Conservation (phyloP, 2,888 invertebrate species). For the Caenorhabditis drosophilae region DNA sequence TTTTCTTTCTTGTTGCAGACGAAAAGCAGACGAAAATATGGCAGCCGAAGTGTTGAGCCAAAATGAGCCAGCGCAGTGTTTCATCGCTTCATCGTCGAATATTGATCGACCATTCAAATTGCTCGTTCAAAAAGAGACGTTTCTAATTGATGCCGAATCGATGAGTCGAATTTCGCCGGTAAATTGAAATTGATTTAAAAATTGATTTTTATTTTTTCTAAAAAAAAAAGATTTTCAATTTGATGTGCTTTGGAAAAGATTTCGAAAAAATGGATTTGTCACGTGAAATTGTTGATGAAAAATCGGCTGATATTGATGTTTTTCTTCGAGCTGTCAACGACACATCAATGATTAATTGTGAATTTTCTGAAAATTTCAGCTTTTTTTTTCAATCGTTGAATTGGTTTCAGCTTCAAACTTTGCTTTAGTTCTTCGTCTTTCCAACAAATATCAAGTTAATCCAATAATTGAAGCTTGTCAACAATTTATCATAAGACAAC, state of each 20-base stretch:
- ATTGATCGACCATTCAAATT: slow-evolving; percentile 56
- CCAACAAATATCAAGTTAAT: slow-evolving; percentile 62
- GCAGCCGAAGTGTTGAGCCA: slow-evolving; percentile 41
- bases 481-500: slow-evolving; percentile 45
- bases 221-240: slow-evolving; percentile 60
- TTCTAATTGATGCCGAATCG: slow-evolving; percentile 52
- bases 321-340: slow-evolving; percentile 59
- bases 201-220: no score
- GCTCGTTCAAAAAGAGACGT: slow-evolving; percentile 43
- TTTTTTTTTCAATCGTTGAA: neutral
- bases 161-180: slow-evolving; percentile 53
- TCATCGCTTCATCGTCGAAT: slow-evolving; percentile 36
- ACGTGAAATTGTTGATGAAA: slow-evolving; percentile 65
- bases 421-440: slow-evolving; percentile 56
- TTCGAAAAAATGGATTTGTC: slow-evolving; percentile 61
- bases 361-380: slow-evolving; percentile 1
- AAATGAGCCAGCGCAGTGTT: slow-evolving; percentile 37
- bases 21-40: slow-evolving; percentile 33
- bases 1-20: slow-evolving; percentile 8
- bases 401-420: slow-evolving; percentile 57
- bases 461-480: slow-evolving; percentile 58
- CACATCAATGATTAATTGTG: slow-evolving; percentile 51
- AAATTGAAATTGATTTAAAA: neutral
- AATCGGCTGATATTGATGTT: slow-evolving; percentile 54
- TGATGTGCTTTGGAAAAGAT: slow-evolving; percentile 65